These are phyloP conservation scores for Synergus umbraculus DNA, from an alignment of 2,888 invertebrate species.

Conservation along the genomic window DNA sequence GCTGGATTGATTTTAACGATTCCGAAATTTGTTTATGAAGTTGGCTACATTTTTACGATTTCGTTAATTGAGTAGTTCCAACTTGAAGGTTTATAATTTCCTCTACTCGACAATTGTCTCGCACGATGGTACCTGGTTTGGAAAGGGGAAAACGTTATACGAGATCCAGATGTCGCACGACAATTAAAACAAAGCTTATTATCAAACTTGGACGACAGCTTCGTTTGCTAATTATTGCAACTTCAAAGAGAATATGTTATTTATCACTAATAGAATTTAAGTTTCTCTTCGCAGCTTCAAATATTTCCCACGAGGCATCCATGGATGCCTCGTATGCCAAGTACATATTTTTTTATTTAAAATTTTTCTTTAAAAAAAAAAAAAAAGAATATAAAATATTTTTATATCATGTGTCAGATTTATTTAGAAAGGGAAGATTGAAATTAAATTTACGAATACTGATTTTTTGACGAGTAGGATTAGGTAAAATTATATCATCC, in stretches of 20 bases:
- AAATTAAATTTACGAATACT: background rate
- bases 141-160: constrained; percentile 68
- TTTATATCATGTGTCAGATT: background rate
- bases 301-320: too few species aligned
- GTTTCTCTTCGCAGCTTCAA: too few species aligned
- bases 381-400: background rate
- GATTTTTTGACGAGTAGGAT: constrained; percentile 22
- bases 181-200: constrained; percentile 76
- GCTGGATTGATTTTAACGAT: background rate
- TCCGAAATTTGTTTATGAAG: background rate
- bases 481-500: constrained; percentile 56
- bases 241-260: constrained; percentile 1
- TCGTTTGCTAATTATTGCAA: constrained; percentile 26
- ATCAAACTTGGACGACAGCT: constrained; percentile 68
- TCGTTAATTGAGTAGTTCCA: constrained; percentile 23
- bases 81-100: constrained; percentile 36
- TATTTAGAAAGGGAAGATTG: constrained; percentile 1
- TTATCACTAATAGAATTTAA: too few species aligned
- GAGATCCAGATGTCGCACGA: constrained; percentile 76
- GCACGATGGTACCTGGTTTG: constrained; percentile 63
- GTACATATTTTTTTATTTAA: background rate
- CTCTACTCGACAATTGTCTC: constrained; percentile 50
- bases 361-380: background rate
- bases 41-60: constrained; percentile 27
- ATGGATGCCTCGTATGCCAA: too few species aligned